Evolutionary conservation across 2,888 invertebrate species (phyloP), one percentile per base, ranked within the genome.

Genomic region (Iselma pallidipennis): DNA sequence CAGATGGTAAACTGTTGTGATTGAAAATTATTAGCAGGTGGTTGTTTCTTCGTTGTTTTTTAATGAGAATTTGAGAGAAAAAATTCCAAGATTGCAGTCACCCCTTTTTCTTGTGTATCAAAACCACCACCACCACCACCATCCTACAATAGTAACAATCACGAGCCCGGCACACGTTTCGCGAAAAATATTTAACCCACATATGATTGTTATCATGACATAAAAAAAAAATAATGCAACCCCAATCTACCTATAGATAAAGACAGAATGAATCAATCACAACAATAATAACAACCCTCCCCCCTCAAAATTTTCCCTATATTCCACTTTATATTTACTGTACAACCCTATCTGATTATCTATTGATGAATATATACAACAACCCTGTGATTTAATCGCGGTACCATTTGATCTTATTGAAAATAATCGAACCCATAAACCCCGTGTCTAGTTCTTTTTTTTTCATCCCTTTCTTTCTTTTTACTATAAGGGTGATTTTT

Each of bases 161-260:
- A 74, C 72, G 74, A 70, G 75, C 55, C 58, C 57, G 59, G 63
- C 76, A 76, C 76, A 73, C 76, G 75, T 50, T 37, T 55, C 50
- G 57, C 55, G 49, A 58, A 74, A 74, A 76, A 71, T 75, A 71
- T 74, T 75, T 74, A 74, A 69, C 74, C 71, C 69, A 70, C 65
- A 71, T 73, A 66, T 69, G 68, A 71, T 70, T 70, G 67, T 71
- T 25, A 25, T 49, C 12, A 33, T 49, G 37, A 37, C 37, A 37
- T 26, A 26, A 4, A 26, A 4, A 26, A 37, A 16, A 37, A 37
- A 16, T 7, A 37, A 37, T 6, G n/a, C 37, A 37, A 37, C 37
- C 37, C 37, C 37, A 37, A 33, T 37, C 16, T 9, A 7, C 6
- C 16, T 9, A 7, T 2, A 16, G 16, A 7, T 37, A 37, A 16